Percentiles rank a stretch among this genome's conserved stretches.
phyloP scores from a whole-genome alignment of 2,113 vertebrate species.

The Muntiacus reevesi region DNA sequence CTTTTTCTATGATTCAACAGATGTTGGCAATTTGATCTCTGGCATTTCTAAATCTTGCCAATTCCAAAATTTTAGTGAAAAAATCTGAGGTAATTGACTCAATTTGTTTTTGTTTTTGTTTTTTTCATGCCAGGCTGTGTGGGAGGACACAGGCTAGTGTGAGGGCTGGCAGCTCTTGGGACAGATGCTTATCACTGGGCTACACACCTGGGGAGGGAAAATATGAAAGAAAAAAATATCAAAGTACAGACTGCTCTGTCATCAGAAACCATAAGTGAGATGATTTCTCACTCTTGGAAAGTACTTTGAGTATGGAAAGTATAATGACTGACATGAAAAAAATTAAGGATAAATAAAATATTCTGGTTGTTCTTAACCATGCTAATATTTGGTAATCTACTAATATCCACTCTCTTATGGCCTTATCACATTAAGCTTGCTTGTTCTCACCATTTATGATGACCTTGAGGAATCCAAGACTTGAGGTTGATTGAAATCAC shows the following conservation, averaged over 20 bases:
- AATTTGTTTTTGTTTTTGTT: background rate
- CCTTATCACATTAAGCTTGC: background rate
- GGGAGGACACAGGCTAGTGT: background rate
- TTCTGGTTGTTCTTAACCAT: background rate
- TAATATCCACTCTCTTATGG: background rate
- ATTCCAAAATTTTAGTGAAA: background rate
- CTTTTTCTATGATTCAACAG: background rate
- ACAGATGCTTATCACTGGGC: background rate
- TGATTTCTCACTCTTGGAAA: background rate
- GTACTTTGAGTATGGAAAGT: background rate
- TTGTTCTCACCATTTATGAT: background rate
- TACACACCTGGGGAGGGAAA: background rate
- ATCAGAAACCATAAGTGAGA: background rate
- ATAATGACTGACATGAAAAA: background rate
- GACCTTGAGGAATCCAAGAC: background rate
- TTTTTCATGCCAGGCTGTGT: background rate
- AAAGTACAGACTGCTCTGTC: background rate
- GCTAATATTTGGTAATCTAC: background rate
- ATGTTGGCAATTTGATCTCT: background rate
- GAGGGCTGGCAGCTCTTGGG: background rate
- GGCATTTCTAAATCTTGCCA: background rate
- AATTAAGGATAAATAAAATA: conserved; percentile 3
- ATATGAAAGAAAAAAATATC: background rate
- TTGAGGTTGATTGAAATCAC: background rate
- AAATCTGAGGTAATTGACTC: background rate